phyloP scores from a whole-genome alignment of 2,888 invertebrate species.

The Lumbricus terrestris region DNA sequence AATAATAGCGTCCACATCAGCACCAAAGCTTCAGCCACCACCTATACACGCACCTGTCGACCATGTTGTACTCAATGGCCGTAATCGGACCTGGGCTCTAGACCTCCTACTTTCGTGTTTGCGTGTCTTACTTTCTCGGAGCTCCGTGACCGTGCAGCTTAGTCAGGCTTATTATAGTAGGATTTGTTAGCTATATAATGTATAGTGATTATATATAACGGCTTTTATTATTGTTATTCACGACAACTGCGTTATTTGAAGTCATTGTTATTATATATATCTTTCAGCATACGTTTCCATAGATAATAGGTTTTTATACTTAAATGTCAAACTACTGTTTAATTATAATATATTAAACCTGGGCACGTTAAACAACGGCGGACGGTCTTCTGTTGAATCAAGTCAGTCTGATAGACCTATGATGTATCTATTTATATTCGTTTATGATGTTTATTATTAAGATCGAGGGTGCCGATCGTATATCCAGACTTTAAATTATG shows the following conservation, averaged over 20 bases:
- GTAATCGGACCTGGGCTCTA: neutral
- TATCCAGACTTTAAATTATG: too few relatives aligned
- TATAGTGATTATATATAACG: neutral
- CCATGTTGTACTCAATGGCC: neutral
- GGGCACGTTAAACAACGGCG: neutral
- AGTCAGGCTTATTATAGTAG: neutral
- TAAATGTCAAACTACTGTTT: conserved; percentile 17
- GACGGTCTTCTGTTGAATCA: neutral
- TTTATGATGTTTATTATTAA: neutral
- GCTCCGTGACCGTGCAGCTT: neutral
- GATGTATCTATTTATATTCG: neutral
- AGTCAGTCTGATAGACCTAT: neutral
- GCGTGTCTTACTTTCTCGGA: neutral
- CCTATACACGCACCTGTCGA: neutral
- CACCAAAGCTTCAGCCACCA: neutral
- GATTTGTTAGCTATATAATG: neutral
- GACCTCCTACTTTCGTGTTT: neutral
- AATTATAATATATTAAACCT: conserved; percentile 11
- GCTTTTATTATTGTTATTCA: conserved; percentile 3
- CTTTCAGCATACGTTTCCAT: neutral
- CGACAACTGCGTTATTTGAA: conserved; percentile 3
- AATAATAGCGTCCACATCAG: neutral
- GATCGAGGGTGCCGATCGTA: neutral
- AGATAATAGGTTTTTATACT: conserved; percentile 11
- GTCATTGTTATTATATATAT: conserved; percentile 3